Base-by-base conservation (phyloP, 2,888 invertebrate genomes). In the Abscondita cerata region DNA sequence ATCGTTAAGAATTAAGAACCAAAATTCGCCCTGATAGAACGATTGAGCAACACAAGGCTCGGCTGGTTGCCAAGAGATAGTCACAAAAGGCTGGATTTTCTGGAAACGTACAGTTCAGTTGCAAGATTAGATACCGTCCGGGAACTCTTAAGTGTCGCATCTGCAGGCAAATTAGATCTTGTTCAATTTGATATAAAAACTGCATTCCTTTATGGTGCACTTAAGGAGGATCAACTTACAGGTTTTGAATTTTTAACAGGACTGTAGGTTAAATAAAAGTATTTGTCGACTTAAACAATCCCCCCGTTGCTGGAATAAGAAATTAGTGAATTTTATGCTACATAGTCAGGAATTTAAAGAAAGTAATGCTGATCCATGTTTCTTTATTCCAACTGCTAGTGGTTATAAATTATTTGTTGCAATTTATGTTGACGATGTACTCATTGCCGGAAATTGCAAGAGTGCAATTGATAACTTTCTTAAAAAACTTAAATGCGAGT, bases 271-370 rank as follows among this genome's bases (percentile, higher is more conserved):
- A 20, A 64, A 66, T 4, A 66, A 67, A 53, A 71, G 72, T 52
- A 40, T 78, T 15, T 78, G 77, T 66, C 77, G 77, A 3, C 66
- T 78, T 1, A 76, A 76, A 52, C 57, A 58, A 18, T 47, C 58
- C 5, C 38, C 58, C 15, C 16, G 58, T n/a, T 62, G 58, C 47
- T 59, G 62, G 62, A 62, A 63, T 33, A 31, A 40, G n/a, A n/a
- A 51, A 16, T 65, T 71, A n/a, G 48, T 57, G 11, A 16, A 63
- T 9, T 67, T 67, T 40, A 34, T 70, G 19, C 25, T 51, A n/a
- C 8, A 19, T 5, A 58, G 25, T 25, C 25, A 25, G 6, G 4
- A 25, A 25, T 25, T 25, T 53, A 57, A 16, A 20, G 44, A 64
- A 40, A 67, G 60, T 48, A 40, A 59, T 19, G 64, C 62, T 18